Evolutionary conservation across 1,140 invertebrate species (phyloP).

Genomic region (Leptonema lineaticorne): DNA sequence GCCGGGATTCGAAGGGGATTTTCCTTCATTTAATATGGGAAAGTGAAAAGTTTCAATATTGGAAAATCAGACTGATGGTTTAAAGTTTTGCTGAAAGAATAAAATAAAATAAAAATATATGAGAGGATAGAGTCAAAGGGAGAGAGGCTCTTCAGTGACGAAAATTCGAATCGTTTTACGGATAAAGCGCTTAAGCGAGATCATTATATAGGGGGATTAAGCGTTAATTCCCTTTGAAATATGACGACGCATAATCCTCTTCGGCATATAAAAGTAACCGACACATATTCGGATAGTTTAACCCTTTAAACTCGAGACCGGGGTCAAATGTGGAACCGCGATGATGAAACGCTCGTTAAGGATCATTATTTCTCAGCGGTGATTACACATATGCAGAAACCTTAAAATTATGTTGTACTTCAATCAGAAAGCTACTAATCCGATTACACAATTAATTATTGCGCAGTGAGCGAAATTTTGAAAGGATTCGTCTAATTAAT

Average conservation of each 20-base stretch:
- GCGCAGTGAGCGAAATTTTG: background rate
- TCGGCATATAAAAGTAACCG: slow-evolving; percentile 18
- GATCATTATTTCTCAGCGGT: background rate
- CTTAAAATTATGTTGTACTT: too few relatives aligned
- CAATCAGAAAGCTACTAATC: background rate
- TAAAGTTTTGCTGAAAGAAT: too few relatives aligned
- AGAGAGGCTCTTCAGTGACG: background rate
- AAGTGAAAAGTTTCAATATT: slow-evolving; percentile 18
- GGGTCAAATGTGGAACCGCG: background rate
- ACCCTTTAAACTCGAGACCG: background rate
- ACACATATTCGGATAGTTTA: slow-evolving; percentile 12
- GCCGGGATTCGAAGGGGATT: slow-evolving; percentile 19
- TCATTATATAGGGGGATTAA: background rate
- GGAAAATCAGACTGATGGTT: slow-evolving; percentile 10
- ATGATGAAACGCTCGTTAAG: background rate
- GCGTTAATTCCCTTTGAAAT: slow-evolving; percentile 26
- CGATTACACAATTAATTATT: background rate
- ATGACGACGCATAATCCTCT: slow-evolving; percentile 22
- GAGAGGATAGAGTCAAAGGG: background rate
- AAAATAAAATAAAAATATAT: background rate
- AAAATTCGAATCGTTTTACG: slow-evolving; percentile 20
- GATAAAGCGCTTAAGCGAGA: slow-evolving; percentile 20
- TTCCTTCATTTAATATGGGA: slow-evolving; percentile 22
- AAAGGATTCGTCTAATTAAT: background rate
- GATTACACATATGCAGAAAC: too few relatives aligned